Evolutionary conservation across 2,113 vertebrate genomes (phyloP), one percentile per base, ranked within the genome.

Genomic region (Meles meles): DNA sequence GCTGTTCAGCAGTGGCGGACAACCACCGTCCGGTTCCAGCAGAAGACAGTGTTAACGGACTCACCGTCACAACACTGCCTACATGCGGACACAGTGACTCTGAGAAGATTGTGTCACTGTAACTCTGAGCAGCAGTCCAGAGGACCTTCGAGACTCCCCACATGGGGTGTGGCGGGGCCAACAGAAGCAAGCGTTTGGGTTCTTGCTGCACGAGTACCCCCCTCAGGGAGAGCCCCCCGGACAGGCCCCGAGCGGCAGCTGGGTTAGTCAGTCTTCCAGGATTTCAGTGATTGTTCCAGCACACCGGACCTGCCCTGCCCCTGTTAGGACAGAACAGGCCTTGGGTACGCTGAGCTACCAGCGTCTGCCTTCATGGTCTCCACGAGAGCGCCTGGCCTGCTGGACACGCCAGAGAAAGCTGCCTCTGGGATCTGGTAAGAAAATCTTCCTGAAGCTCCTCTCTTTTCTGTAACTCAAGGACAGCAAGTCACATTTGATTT

Each of bases 221-320:
- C 49, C 49, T 15, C 55, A 3, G 23, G 8, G 61, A 87, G 49
- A 31, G 3, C 52, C 3, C 0, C 29, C 27, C 2, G 6, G 74
- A 23, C 59, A 5, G 2, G 12, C 55, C 49, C 69, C 1, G 4
- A 77, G 12, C 3, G 21, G 2, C 0, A 1, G 39, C 25, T 47
- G n/a, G 2, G 49, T 9, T 7, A n/a, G 34, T 77, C 39, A 34
- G 37, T 5, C 3, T 21, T 17, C 55, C 23, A 11, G 47, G 49
- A 79, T 34, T 67, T 34, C 47, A 52, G 8, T 10, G 7, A 2
- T 21, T 88, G 69, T 29, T 34, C 63, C 27, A 79, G 47, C 4
- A 2, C 23, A 3, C 0, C 6, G 12, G 57, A 44, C 49, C 88
- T 1, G 4, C 8, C 42, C 72, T 23, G 15, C 27, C 42, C 18